Evolutionary conservation across 2,113 vertebrate genomes (phyloP), one percentile per base, ranked within the genome.

Genomic region (Notothenia coriiceps): DNA sequence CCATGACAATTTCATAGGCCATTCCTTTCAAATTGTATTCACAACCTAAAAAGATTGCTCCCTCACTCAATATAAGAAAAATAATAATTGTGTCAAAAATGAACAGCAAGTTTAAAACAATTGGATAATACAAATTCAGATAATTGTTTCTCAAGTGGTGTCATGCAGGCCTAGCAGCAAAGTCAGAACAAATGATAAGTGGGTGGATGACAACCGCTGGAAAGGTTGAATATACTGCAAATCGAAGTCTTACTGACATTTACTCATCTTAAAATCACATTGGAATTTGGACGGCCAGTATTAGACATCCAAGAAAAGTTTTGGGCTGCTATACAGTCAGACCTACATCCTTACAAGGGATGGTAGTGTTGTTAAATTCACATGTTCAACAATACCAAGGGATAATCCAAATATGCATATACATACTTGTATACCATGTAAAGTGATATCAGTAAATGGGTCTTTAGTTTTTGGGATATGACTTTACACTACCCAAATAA

Each of bases 151-250:
- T 7, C 43, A 18, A 12, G 40, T 12, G 20, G 43, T 9, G 44
- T 50, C n/a, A 62, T 43, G 46, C 22, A 33, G n/a, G 5, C 18
- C 7, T 5, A 33, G 70, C 46, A 61, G 25, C 46, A 50, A 11
- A 51, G 12, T 54, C 49, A 44, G 57, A 51, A 63, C 64, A 55
- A n/a, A 74, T 44, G 18, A 22, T 55, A 20, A 63, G 49, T 7
- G 60, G 7, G 40, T 60, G 46, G 29, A 64, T 13, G 49, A 54
- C 33, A 63, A 43, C 15, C 10, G 64, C 50, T 29, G 10, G 20
- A 35, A 54, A 63, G 49, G 71, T 52, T 18, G 13, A 25, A 60
- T 50, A n/a, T 61, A 12, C 47, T 62, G 59, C 4, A 33, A 2
- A 10, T 25, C 49, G 10, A 20, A 49, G 10, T 20, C 25, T 10